Base-by-base conservation (phyloP, 1,140 invertebrate genomes). In the Globodera rostochiensis region DNA sequence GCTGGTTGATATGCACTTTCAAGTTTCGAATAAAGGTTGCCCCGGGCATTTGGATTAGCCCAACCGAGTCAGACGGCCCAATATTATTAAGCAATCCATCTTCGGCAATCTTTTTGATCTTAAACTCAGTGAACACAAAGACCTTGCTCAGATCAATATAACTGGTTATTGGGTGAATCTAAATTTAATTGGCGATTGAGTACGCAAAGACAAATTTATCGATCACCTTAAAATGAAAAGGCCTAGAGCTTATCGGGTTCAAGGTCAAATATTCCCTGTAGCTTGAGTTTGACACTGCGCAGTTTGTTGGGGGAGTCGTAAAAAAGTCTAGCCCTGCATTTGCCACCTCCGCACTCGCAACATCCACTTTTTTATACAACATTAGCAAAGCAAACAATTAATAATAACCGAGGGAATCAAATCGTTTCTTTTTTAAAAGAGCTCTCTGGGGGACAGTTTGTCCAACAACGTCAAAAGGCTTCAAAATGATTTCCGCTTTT, bases 301-400 rank as follows among this genome's bases (percentile, higher is more conserved):
- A 64, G 15, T 64, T 13, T 64, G 57, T 64, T 2, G 57, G 74
- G 47, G 45, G 74, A 15, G 45, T 74, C n/a, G 11, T 50, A n/a
- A 11, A 74, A 13, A 74, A 60, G 73, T 25, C 57, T 25, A 74
- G 46, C 21, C 57, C 73, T 0, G 36, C 11, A 74, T 74, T 74
- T 4, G 73, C 57, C 7, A 74, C 57, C 21, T 74, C 57, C 8
- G 57, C 45, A 47, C 73, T 74, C 21, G 49, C n/a, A 3, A n/a
- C 57, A 46, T 74, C 73, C 57, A 74, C 57, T 46, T 74, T 74
- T 53, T 74, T 50, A 74, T 45, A 74, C 21, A 60, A 50, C 73
- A 74, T 74, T 74, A 7, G 6, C 25, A 25, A 25, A 25, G 11
- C 36, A 3, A 36, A 36, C 36, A 36, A 36, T 19, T 19, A 64